Evolutionary conservation across 2,113 vertebrate species (phyloP), one percentile per base, ranked within the genome.

Genomic region (Aldabrachelys gigantea): DNA sequence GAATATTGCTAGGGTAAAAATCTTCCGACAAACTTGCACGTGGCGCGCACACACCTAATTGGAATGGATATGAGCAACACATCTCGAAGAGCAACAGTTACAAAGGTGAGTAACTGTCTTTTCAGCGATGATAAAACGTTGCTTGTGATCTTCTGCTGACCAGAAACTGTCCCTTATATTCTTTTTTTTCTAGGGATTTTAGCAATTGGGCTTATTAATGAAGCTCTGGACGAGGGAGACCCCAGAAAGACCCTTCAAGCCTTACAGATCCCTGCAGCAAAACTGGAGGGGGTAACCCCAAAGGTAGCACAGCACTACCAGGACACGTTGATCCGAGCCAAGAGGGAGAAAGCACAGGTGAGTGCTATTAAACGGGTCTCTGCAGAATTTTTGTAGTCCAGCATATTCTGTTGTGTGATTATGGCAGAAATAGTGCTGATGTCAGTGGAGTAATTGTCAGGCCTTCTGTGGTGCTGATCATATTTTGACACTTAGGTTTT

Each of bases 321-420:
- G 31, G 99, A 99, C 82, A 99, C 98, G 0, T 98, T 99, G 38
- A 98, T 99, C 95, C 98, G 99, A 94, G 98, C 99, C 5, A 99
- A 99, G 96, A 97, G 99, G 79, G 99, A 99, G 97, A 99, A 99
- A 92, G 99, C 99, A 17, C 99, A 99, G 89, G 99, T 99, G 97
- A 96, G 99, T 72, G 35, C 13, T 59, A 1, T 38, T 7, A 19
- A 44, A 59, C 5, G 2, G 8, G 41, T 2, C 6, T 86, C 7
- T 84, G 4, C 31, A 89, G 80, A 89, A 22, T 8, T 4, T 84
- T 89, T 57, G 13, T 6, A 1, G 90, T 25, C 41, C 41, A 78
- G 4, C 22, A 47, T 47, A 47, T 27, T 89, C 3, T 53, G 41
- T 85, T 84, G 17, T 3, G 44, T 31, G 35, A 5, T 84, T 89